Base-by-base conservation (phyloP, 2,797 vertebrate species). In the Anomalospiza imberbis region DNA sequence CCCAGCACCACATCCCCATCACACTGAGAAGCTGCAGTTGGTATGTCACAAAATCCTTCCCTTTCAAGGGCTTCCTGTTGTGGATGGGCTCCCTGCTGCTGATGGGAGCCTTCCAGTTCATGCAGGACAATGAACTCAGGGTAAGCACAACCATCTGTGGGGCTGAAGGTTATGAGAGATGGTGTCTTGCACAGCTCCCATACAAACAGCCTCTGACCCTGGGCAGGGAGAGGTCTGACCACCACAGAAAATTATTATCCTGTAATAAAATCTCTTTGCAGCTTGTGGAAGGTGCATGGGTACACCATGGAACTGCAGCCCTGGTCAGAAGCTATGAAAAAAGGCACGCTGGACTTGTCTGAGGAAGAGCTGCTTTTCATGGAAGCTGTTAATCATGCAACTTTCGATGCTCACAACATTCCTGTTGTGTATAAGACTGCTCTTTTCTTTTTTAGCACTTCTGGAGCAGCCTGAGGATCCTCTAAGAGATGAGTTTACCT, bases 131-230 rank as follows among this genome's bases (percentile, higher is more conserved):
- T 7, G n/a, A 36, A 29, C 55, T 55, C 29, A 32, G 32, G 24
- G 42, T 79, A 82, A 79, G 40, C 53, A 55, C 34, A 71, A 29
- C 17, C 32, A 19, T 57, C 38, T 60, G 45, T 24, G 40, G 26
- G 70, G 18, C n/a, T 0, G 0, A 68, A 66, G 32, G 51, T 13
- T 12, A 34, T 28, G 24, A n/a, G 38, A 75, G 38, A 9, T 25
- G 28, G 15, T 29, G 21, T 74, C 53, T 51, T 75, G 40, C n/a
- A 57, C 1, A 3, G 32, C n/a, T 87, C 58, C 25, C 28, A 10
- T 40, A 42, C 15, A 80, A 76, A 65, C 38, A 73, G 7, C 18
- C 36, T 58, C 47, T 78, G 51, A 65, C 29, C 13, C 26, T 24
- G 55, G 45, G 13, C 14, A 16, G n/a, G 31, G 26, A 74, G 57